Base-by-base conservation (phyloP, 1,140 invertebrate genomes). In the Sminthurides bifidus region DNA sequence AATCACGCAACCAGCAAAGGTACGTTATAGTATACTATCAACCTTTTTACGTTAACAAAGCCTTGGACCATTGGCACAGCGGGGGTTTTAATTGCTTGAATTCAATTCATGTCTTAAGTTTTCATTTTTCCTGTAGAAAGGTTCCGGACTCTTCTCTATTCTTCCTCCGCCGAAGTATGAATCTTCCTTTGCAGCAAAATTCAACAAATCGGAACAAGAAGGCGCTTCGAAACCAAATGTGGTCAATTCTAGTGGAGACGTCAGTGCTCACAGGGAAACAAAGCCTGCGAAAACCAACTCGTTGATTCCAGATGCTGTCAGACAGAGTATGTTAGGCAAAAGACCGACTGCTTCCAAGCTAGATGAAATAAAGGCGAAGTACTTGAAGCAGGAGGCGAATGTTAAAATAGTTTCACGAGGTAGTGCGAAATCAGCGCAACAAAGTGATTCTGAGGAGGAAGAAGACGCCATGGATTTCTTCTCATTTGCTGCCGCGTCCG, bases 391-490 rank as follows among this genome's bases (percentile, higher is more conserved):
- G 29, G 59, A 64, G 37, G 45, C 48, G 8, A 58, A 57, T 49
- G 58, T 46, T 15, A 19, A 48, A 43, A 43, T 44, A 35, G 44
- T 49, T 54, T 49, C 33, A 27, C 14, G 52, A 26, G 55, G 38
- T 24, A 26, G 30, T 31, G 46, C 17, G 6, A 38, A 19, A 12
- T 31, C 29, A 27, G 29, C 8, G 12, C 48, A 51, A 8, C 66
- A 68, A 62, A 68, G 69, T 57, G 71, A 73, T 29, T 72, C 71
- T 35, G 73, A 74, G 58, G 74, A 75, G 27, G 75, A 76, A 38
- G 69, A 72, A 5, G 72, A 74, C 19, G 54, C 66, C 3, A 63
- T 59, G 14, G 56, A 60, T 41, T 69, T 68, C 60, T 67, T 70
- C 53, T 66, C 64, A 17, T 49, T 67, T 29, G 61, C 53, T 26